Conservation (phyloP, 2,888 invertebrate genomes). For the Pammene aurita region DNA sequence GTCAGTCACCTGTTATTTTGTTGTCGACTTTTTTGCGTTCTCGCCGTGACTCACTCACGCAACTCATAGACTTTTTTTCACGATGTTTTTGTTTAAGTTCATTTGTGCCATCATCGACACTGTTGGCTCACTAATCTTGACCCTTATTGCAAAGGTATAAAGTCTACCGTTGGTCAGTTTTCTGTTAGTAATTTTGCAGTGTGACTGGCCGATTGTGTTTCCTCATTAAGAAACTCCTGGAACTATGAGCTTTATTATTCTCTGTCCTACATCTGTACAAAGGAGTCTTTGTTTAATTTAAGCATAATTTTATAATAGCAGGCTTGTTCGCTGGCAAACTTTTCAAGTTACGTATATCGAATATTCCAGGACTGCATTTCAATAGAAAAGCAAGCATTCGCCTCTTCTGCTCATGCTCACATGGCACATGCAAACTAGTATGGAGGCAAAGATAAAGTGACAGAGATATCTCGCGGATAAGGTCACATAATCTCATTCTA, state of each 20-base stretch:
- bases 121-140: no score
- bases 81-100: conserved; percentile 36
- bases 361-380: neutral
- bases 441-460: no score
- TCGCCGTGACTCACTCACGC: conserved; percentile 36
- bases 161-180: neutral
- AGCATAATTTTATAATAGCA: neutral
- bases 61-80: conserved; percentile 37
- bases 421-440: no score
- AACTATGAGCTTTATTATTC: conserved; percentile 1
- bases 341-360: conserved; percentile 7
- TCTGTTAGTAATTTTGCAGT: conserved; percentile 19
- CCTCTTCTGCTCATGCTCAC: no score
- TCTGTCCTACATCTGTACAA: neutral
- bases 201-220: conserved; percentile 32
- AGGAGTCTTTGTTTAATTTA: neutral
- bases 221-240: conserved; percentile 5
- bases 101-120: neutral
- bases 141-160: no score
- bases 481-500: no score
- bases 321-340: neutral
- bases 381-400: neutral
- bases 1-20: conserved; percentile 40
- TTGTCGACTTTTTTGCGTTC: conserved; percentile 23
- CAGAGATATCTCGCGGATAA: no score